These are phyloP conservation scores for Parapsyche elsis DNA, from an alignment of 1,140 invertebrate genomes.

Conservation along the genomic window DNA sequence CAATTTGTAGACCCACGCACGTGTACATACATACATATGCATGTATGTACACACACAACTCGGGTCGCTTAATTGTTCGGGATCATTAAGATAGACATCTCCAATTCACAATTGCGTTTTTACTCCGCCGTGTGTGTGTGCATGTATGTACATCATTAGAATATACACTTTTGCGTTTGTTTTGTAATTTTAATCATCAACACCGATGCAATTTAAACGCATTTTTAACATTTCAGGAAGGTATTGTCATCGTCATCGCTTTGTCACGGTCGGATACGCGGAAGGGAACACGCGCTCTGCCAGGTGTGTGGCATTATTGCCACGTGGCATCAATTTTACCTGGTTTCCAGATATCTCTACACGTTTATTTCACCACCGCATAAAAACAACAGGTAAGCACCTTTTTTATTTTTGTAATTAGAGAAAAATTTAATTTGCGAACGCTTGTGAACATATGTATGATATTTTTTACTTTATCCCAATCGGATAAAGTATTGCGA, in stretches of 20 bases:
- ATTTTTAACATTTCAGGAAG: slow-evolving; percentile 14
- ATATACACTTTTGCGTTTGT: background rate
- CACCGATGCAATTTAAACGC: background rate
- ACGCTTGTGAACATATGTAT: background rate
- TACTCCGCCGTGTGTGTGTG: background rate
- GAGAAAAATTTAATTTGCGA: background rate
- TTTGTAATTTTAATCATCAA: background rate
- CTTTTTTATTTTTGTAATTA: background rate
- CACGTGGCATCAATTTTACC: slow-evolving; percentile 35
- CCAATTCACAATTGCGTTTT: slow-evolving; percentile 16
- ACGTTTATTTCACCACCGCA: background rate
- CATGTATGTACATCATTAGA: background rate
- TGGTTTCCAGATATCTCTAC: slow-evolving; percentile 4
- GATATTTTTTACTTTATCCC: too few relatives aligned
- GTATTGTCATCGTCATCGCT: slow-evolving; percentile 14
- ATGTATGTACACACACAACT: background rate
- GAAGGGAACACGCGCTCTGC: background rate
- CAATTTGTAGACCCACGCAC: slow-evolving; percentile 38
- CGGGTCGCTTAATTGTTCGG: slow-evolving; percentile 18
- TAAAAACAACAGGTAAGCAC: background rate
- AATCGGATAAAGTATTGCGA: too few relatives aligned
- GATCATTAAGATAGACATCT: slow-evolving; percentile 45
- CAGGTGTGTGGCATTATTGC: slow-evolving; percentile 25
- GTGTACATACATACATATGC: slow-evolving; percentile 1
- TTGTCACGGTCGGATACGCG: slow-evolving; percentile 11